Base-by-base conservation (phyloP, 2,888 invertebrate genomes). In the Schizotus pectinicornis region DNA sequence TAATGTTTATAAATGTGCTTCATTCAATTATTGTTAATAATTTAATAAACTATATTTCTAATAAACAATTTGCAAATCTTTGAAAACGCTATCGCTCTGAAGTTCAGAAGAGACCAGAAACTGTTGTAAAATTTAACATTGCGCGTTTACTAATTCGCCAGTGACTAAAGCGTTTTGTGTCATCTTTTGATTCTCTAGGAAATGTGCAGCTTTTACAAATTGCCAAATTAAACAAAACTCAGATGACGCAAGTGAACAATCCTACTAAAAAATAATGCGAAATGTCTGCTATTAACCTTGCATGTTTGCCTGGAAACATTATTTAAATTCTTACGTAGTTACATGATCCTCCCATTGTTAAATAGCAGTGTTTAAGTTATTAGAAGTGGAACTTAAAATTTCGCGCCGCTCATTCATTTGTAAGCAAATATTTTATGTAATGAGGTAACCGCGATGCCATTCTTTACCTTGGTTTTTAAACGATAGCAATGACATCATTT, bases 1-100 rank as follows among this genome's bases (percentile, higher is more conserved):
- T 58, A 65, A 63, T 67, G 68, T 69, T 66, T 63, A 55, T 67
- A 63, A 57, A 61, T 69, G 69, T 69, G 69, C 66, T 59, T 59
- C 32, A 66, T 61, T 57, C 45, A 60, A 61, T 63, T 38, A 50
- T 46, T 53, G 39, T 54, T 65, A 64, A 66, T 68, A 67, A 68
- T 22, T 22, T 67, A 64, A 68, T 46, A 43, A 64, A 63, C 50
- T 65, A 66, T 66, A 64, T 67, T 67, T 65, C 54, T 61, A 56
- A 47, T 39, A 45, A 51, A 34, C 5, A 5, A 11, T 45, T 32
- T 37, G n/a, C 33, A 33, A 34, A n/a, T n/a, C n/a, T n/a, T n/a
- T n/a, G n/a, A n/a, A n/a, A n/a, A n/a, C n/a, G n/a, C n/a, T n/a
- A n/a, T n/a, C n/a, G n/a, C n/a, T n/a, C n/a, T n/a, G n/a, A n/a